Evolutionary conservation across 2,888 invertebrate species (phyloP).

Genomic region (Auanema freiburgensis): DNA sequence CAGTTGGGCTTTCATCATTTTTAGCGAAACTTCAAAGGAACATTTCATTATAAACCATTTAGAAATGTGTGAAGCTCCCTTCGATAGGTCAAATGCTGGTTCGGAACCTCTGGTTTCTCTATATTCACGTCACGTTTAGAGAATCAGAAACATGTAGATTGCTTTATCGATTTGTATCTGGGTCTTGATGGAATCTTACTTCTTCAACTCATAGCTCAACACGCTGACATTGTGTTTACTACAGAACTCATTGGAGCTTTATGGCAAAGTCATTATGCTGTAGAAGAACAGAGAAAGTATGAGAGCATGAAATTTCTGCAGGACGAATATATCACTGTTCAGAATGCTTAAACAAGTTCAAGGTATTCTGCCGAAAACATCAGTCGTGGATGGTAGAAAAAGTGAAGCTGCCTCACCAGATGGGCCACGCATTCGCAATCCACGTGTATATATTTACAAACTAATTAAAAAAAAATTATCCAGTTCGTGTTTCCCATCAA

Average conservation of each 20-base stretch:
- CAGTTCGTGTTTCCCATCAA: no score
- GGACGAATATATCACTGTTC: background rate
- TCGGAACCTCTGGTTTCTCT: background rate
- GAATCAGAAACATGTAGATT: conserved; percentile 42
- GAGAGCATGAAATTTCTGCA: background rate
- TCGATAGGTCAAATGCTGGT: conserved; percentile 38
- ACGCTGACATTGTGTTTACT: conserved; percentile 60
- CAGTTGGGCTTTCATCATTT: conserved; percentile 53
- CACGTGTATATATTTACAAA: conserved; percentile 8
- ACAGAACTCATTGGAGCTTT: conserved; percentile 49
- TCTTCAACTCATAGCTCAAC: conserved; percentile 58
- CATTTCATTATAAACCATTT: conserved; percentile 60
- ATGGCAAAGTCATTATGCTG: conserved; percentile 48
- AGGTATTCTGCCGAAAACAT: conserved; percentile 8
- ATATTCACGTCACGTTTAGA: conserved; percentile 24
- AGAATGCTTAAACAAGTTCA: conserved; percentile 31
- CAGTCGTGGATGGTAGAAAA: conserved; percentile 1
- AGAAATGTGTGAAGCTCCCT: conserved; percentile 58
- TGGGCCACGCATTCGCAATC: conserved; percentile 17
- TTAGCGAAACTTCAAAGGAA: conserved; percentile 48
- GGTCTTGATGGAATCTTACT: conserved; percentile 61
- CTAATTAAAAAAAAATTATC: no score
- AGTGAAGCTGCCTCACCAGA: conserved; percentile 10
- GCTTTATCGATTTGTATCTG: conserved; percentile 56
- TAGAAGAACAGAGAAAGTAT: conserved; percentile 56